Evolutionary conservation across 1,140 invertebrate genomes (phyloP).

Genomic region (Drosophila setifemur): DNA sequence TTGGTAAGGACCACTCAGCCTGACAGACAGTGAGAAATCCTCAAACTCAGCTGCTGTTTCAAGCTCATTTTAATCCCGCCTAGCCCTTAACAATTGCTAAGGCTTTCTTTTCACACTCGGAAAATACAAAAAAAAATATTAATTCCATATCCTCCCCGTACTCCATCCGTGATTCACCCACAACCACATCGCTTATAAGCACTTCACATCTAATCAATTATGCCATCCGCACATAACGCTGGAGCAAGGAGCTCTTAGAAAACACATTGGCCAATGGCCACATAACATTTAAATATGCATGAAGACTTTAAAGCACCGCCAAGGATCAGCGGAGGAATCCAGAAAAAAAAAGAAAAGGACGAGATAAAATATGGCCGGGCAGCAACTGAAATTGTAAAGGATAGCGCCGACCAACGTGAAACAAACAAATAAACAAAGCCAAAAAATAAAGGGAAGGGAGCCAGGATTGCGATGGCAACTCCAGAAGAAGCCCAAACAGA

Average conservation of each 20-base stretch:
- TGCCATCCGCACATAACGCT: constrained; percentile 71
- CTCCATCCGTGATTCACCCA: neutral
- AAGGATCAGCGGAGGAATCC: neutral
- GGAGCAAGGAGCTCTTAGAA: constrained; percentile 20
- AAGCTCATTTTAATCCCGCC: constrained; percentile 28
- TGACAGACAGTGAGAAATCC: constrained; percentile 33
- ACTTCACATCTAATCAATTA: constrained; percentile 78
- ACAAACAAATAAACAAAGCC: constrained; percentile 27
- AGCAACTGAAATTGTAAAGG: constrained; percentile 55
- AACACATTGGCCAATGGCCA: constrained; percentile 60
- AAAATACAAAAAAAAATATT: neutral
- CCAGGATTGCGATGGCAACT: constrained; percentile 10
- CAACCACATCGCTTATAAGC: constrained; percentile 56
- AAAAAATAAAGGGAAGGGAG: neutral
- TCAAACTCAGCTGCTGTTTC: constrained; percentile 19
- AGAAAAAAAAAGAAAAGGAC: neutral
- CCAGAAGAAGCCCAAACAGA: constrained; percentile 11
- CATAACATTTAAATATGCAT: constrained; percentile 79
- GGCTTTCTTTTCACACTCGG: neutral
- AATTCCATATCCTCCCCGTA: neutral
- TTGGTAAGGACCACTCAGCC: constrained; percentile 22
- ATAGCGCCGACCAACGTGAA: constrained; percentile 41
- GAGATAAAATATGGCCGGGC: constrained; percentile 21
- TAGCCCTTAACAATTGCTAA: constrained; percentile 13
- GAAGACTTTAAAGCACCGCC: constrained; percentile 55